Conservation (phyloP, 2,797 vertebrate species). For the Gymnoscopelus braueri region DNA sequence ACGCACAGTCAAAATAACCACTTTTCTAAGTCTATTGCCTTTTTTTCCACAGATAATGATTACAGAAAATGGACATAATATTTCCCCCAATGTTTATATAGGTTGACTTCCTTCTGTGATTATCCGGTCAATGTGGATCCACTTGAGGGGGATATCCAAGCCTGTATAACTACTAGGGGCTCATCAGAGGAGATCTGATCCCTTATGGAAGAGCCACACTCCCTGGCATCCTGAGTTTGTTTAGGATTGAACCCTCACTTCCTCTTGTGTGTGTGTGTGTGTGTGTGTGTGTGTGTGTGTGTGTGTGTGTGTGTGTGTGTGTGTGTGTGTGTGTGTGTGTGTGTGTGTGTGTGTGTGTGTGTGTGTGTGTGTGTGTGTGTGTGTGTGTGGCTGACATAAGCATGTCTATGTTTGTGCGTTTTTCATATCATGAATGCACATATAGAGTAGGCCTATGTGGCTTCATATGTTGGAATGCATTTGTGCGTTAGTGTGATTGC, state of each 20-base stretch:
- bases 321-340: background rate
- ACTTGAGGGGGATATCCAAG: constrained; percentile 57
- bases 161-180: constrained; percentile 49
- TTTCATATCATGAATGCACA: constrained; percentile 44
- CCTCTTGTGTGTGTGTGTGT: constrained; percentile 24
- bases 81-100: constrained; percentile 23
- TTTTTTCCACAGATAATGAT: constrained; percentile 34
- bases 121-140: constrained; percentile 47
- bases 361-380: too few species aligned
- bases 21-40: constrained; percentile 18
- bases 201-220: constrained; percentile 61
- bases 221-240: constrained; percentile 71
- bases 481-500: constrained; percentile 35
- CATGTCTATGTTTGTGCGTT: background rate
- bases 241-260: constrained; percentile 64
- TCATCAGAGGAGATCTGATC: constrained; percentile 67
- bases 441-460: constrained; percentile 18
- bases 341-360: too few species aligned
- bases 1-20: constrained; percentile 16
- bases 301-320: background rate
- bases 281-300: constrained; percentile 15
- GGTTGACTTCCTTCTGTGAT: constrained; percentile 33
- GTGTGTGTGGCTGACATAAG: too few species aligned
- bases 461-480: constrained; percentile 53
- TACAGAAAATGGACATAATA: constrained; percentile 44